A percentile compares a stretch with the other conserved stretches of the same genome.
These are phyloP conservation scores for Danio kyathit DNA, from an alignment of 2,797 vertebrate genomes.

Conservation along the genomic window DNA sequence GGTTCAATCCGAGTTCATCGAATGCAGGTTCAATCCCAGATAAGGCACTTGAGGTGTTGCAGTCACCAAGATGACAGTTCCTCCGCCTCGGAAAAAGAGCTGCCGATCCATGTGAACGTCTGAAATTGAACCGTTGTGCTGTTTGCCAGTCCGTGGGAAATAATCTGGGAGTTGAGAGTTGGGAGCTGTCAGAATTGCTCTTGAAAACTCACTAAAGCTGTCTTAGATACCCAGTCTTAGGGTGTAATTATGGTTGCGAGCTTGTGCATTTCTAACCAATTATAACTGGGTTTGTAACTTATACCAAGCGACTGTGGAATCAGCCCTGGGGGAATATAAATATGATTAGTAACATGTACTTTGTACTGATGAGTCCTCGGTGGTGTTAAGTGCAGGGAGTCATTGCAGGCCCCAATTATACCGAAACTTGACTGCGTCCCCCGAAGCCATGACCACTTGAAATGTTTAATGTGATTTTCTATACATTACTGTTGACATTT, in stretches of 20 bases:
- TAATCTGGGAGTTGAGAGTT: slow-evolving; percentile 25
- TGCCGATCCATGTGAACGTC: slow-evolving; percentile 29
- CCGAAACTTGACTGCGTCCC: not conserved
- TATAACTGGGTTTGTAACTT: slow-evolving; percentile 25
- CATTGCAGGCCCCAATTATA: not conserved
- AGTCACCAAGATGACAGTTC: slow-evolving; percentile 25
- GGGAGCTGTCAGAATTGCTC: slow-evolving; percentile 28
- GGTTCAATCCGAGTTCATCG: slow-evolving; percentile 47
- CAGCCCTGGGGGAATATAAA: not conserved
- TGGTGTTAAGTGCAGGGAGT: slow-evolving; percentile 5
- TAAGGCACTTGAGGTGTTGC: slow-evolving; percentile 41
- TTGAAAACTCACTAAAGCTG: slow-evolving; percentile 27
- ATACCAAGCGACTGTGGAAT: slow-evolving; percentile 21
- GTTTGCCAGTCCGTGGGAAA: slow-evolving; percentile 40
- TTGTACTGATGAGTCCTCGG: slow-evolving; percentile 4
- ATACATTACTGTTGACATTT: not conserved
- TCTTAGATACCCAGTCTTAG: slow-evolving; percentile 24
- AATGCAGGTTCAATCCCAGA: slow-evolving; percentile 41
- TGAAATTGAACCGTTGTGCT: slow-evolving; percentile 30
- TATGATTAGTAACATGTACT: slow-evolving; percentile 32
- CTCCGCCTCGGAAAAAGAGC: not conserved
- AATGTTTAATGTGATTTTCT: slow-evolving; percentile 2
- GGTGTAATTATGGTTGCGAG: slow-evolving; percentile 19
- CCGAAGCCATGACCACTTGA: not conserved
- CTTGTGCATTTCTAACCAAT: slow-evolving; percentile 34